Base-by-base conservation (phyloP, 1,140 invertebrate species). In the Batillaria attramentaria region DNA sequence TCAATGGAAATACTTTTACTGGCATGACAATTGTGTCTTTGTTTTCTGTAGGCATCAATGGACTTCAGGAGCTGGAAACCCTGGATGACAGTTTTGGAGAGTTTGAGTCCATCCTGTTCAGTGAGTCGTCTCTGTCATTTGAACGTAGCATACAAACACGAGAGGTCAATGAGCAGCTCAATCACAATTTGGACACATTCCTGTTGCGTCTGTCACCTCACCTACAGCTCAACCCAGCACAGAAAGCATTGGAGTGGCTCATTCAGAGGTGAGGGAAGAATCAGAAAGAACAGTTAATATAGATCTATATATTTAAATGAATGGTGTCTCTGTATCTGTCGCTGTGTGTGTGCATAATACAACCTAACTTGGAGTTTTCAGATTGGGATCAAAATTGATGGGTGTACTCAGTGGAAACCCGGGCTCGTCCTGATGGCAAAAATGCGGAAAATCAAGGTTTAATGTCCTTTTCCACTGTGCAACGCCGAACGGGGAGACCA, bases 181-280 rank as follows among this genome's bases (percentile, higher is more conserved):
- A 98, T 91, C 89, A 92, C 57, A 92, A 92, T 16, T 95, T 99
- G n/a, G 92, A 93, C 70, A 94, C 94, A 78, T 98, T 98, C 91
- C 89, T 98, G 0, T 89, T 95, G 50, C 91, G 95, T 50, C 83
- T 98, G 16, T 96, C 97, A 1, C 97, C 97, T 6, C 98, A 97
- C 89, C 95, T 98, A 84, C 89, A 97, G 46, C 89, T 97, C 0
- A 95, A 94, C 87, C 93, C 95, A 20, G 93, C 96, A 16, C 96
- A 98, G 77, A 96, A 98, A 93, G 94, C 95, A 33, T 89, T 99
- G 37, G 98, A 99, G 93, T 99, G 97, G 97, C 92, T 99, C 3
- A 94, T 98, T 68, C 93, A 95, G 80, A 92, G 92, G 92, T 93
- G 89, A 79, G 37, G 1, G 16, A 16, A 18, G 46, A 10, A 37